Base-by-base conservation (phyloP, 2,888 invertebrate species). In the Chrysolina oricalcia region DNA sequence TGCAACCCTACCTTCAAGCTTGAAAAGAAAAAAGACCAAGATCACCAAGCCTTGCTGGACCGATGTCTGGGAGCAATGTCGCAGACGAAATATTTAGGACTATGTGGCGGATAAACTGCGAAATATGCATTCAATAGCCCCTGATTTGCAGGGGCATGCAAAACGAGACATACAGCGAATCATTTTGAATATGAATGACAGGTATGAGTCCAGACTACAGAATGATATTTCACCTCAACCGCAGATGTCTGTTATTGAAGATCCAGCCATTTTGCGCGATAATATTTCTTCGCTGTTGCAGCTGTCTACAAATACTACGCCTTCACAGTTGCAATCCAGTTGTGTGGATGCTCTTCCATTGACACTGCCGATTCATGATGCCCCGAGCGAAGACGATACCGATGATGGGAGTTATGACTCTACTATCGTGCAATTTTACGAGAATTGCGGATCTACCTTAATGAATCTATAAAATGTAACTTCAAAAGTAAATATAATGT, bases 31-130 rank as follows among this genome's bases (percentile, higher is more conserved):
- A 50, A 50, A 2, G 8, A 50, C 15, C 6, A 50, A 17, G 50
- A 50, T n/a, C 50, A 50, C n/a, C 50, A 50, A 50, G 50, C 1
- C 50, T 50, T 50, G n/a, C 50, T 50, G 50, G 50, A 50, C 19
- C 50, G 50, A 50, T 50, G 19, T 50, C n/a, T 50, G 15, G 50
- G 17, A 56, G 56, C 10, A 11, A 56, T 56, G 56, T 56, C 56
- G 23, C 19, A 56, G 23, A 23, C 21, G 10, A 21, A 21, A 53
- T 21, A 53, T 21, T 53, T 10, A 27, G 48, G 67, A 67, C 48
- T 67, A 48, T 67, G 67, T 48, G 17, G 67, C 67, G 17, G n/a
- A 48, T 17, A 50, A 46, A 27, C 15, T 67, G 10, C 67, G 67
- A 40, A 10, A 40, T 13, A 27, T 67, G 27, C 48, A 21, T 46